These are phyloP conservation scores for Drosophila nigromelanica DNA, from an alignment of 1,140 invertebrate genomes.

Conservation along the genomic window DNA sequence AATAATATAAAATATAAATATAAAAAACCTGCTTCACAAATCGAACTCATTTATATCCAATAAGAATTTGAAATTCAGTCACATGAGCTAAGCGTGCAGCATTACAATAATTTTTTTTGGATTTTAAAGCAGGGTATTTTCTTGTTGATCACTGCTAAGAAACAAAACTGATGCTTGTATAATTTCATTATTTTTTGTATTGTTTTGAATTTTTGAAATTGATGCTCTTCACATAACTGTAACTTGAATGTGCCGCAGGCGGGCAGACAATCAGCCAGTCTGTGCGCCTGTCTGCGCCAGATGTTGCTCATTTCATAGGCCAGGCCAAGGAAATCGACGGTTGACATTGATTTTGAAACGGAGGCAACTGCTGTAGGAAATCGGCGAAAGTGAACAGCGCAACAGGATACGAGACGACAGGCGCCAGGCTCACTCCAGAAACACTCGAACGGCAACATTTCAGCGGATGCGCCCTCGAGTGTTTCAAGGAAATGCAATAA, in stretches of 20 bases:
- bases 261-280: background rate
- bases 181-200: constrained; percentile 42
- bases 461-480: constrained; percentile 24
- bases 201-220: constrained; percentile 68
- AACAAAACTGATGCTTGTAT: constrained; percentile 3
- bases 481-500: constrained; percentile 45
- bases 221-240: constrained; percentile 73
- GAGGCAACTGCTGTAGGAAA: constrained; percentile 58
- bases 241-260: constrained; percentile 37
- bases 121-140: background rate
- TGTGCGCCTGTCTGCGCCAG: constrained; percentile 55
- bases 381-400: constrained; percentile 57
- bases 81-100: too few relatives aligned
- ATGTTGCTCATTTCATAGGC: constrained; percentile 62
- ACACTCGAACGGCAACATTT: constrained; percentile 11
- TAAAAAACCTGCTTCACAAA: too few relatives aligned
- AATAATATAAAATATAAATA: too few relatives aligned
- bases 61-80: too few relatives aligned
- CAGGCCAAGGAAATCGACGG: constrained; percentile 64
- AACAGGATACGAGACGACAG: constrained; percentile 60
- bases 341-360: constrained; percentile 41
- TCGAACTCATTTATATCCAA: too few relatives aligned
- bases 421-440: constrained; percentile 11
- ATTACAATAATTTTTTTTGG: too few relatives aligned
- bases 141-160: background rate